phyloP scores from a whole-genome alignment of 2,888 invertebrate species.

The Malthinus flaveolus region DNA sequence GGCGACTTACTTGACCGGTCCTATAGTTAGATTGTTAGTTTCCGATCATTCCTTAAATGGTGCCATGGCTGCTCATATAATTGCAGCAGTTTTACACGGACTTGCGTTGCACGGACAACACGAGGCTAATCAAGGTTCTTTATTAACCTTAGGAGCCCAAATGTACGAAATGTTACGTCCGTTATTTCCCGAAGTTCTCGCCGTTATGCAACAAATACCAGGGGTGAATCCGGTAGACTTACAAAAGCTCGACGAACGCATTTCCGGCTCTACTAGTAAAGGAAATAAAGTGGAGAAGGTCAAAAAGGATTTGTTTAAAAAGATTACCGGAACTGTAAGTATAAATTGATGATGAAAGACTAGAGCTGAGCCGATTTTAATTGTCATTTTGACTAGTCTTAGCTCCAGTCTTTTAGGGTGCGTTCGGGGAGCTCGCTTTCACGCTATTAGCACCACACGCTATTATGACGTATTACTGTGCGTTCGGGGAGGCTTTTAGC shows the following conservation, averaged over 20 bases:
- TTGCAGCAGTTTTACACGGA: conserved; percentile 71
- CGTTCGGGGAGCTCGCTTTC: no score
- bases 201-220: conserved; percentile 77
- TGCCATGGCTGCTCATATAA: conserved; percentile 72
- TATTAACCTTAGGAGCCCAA: conserved; percentile 80
- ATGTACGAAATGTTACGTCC: conserved; percentile 84
- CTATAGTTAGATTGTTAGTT: conserved; percentile 69
- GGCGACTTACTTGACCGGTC: conserved; percentile 75
- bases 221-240: conserved; percentile 79
- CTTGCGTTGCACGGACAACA: conserved; percentile 88
- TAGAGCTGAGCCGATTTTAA: not conserved
- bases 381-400: not conserved
- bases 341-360: not conserved
- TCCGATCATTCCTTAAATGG: conserved; percentile 65
- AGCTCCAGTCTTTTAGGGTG: no score
- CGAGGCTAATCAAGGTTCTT: conserved; percentile 81
- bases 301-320: conserved; percentile 89
- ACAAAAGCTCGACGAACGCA: conserved; percentile 84
- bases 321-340: conserved; percentile 77
- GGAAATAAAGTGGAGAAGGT: conserved; percentile 85
- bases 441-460: no score
- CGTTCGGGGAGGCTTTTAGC: no score
- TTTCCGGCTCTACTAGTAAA: conserved; percentile 66
- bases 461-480: no score
- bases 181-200: conserved; percentile 70